Percentiles rank a stretch among this genome's conserved stretches.
These are phyloP conservation scores for Littorina saxatilis DNA, from an alignment of 1,140 invertebrate species.

Conservation along the genomic window DNA sequence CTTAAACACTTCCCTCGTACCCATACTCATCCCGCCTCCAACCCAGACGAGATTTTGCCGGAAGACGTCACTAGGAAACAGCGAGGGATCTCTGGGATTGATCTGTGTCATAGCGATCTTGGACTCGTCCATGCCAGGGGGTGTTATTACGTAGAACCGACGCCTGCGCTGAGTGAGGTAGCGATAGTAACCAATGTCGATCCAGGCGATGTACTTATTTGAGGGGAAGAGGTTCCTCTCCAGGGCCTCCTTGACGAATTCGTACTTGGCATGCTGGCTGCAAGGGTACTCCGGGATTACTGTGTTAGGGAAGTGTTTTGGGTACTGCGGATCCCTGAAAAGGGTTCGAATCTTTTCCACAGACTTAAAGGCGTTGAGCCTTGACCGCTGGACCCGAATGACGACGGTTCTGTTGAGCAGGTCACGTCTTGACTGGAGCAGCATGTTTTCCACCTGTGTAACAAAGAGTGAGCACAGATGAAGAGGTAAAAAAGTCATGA, in stretches of 20 bases:
- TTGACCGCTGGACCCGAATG: slow-evolving; percentile 41
- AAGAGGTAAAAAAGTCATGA: no score
- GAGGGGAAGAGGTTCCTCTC: slow-evolving; percentile 40
- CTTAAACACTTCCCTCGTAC: slow-evolving; percentile 29
- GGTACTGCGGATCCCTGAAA: slow-evolving; percentile 50
- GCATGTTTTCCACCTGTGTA: slow-evolving; percentile 25
- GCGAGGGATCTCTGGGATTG: not conserved
- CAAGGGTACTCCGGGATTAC: slow-evolving; percentile 56
- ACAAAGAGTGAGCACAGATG: no score
- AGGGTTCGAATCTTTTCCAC: slow-evolving; percentile 53
- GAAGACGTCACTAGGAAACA: slow-evolving; percentile 39
- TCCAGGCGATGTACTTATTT: slow-evolving; percentile 55
- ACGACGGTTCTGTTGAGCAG: slow-evolving; percentile 49
- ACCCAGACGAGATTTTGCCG: slow-evolving; percentile 51
- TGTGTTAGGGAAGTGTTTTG: slow-evolving; percentile 60
- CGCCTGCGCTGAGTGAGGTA: slow-evolving; percentile 40
- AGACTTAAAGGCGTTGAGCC: slow-evolving; percentile 52
- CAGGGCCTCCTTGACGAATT: slow-evolving; percentile 42
- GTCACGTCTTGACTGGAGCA: slow-evolving; percentile 41
- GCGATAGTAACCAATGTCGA: slow-evolving; percentile 63
- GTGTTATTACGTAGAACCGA: slow-evolving; percentile 50
- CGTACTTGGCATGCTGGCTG: slow-evolving; percentile 58
- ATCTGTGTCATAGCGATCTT: slow-evolving; percentile 51
- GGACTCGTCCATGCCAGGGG: slow-evolving; percentile 46
- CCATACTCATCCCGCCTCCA: slow-evolving; percentile 51